These are phyloP conservation scores for Trichogramma dendrolimi DNA, from an alignment of 2,888 invertebrate genomes.

Conservation along the genomic window DNA sequence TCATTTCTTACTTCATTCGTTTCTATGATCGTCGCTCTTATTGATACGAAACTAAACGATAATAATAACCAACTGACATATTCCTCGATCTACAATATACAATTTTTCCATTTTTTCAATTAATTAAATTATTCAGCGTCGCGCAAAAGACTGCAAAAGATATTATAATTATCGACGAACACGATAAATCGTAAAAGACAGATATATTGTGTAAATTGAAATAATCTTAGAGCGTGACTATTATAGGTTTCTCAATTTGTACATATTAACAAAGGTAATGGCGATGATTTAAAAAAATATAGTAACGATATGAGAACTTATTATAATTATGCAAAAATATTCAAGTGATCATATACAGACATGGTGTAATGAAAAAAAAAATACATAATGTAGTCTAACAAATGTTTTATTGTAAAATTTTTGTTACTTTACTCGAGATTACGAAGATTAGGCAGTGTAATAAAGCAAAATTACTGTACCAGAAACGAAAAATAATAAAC, in stretches of 20 bases:
- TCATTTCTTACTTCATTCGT: no score
- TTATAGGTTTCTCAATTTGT: conserved; percentile 32
- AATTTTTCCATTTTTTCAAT: conserved; percentile 14
- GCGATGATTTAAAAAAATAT: conserved; percentile 8
- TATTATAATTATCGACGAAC: neutral
- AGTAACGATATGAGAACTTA: conserved; percentile 13
- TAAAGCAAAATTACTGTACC: no score
- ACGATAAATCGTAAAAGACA: conserved; percentile 10
- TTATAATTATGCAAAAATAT: conserved; percentile 15
- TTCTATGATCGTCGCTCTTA: no score
- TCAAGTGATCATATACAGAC: conserved; percentile 4
- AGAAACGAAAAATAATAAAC: no score
- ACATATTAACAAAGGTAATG: conserved; percentile 28
- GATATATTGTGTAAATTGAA: conserved; percentile 3
- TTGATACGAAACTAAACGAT: no score
- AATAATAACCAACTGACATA: no score
- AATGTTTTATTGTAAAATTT: no score
- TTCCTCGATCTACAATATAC: conserved; percentile 1
- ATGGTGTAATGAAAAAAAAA: no score
- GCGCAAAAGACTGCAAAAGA: conserved; percentile 36
- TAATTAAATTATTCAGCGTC: conserved; percentile 32
- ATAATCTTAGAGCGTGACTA: conserved; percentile 15
- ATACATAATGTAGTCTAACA: no score
- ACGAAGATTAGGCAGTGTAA: no score
- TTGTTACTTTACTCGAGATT: no score